Conservation (phyloP, 2,797 vertebrate genomes). For the Ciconia nigra region DNA sequence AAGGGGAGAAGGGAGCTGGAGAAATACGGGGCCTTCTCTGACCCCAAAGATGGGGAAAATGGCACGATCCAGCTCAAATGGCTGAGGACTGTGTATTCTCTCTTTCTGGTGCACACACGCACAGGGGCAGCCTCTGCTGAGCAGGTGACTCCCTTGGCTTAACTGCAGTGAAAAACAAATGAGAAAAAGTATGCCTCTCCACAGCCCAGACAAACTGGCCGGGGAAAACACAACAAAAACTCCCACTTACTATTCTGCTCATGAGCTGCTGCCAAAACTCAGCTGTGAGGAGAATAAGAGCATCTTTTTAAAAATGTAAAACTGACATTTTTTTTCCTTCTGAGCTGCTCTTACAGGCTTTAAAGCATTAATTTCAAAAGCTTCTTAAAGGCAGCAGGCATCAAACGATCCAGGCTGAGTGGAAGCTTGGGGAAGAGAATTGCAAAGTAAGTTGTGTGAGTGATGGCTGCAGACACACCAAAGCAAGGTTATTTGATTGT, state of each 20-base stretch:
- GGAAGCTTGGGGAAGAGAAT: background rate
- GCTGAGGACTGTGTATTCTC: background rate
- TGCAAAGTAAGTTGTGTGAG: background rate
- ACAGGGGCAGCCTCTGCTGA: background rate
- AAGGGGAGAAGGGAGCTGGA: background rate
- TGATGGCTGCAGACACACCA: background rate
- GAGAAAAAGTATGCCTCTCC: background rate
- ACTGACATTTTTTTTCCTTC: background rate
- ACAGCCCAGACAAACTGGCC: background rate
- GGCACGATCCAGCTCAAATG: fast-evolving
- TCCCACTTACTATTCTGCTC: slow-evolving; percentile 25
- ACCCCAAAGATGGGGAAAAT: background rate
- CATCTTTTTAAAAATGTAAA: slow-evolving; percentile 27
- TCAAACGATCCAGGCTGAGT: background rate
- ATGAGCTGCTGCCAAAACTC: background rate
- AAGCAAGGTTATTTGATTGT: background rate
- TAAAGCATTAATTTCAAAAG: slow-evolving; percentile 44
- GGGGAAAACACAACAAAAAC: background rate
- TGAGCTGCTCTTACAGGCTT: background rate
- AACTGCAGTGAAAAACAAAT: background rate
- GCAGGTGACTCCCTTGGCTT: background rate
- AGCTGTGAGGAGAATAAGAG: background rate
- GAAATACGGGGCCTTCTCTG: background rate
- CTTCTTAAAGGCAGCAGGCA: slow-evolving; percentile 8
- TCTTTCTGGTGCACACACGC: background rate